Base-by-base conservation (phyloP, 37 sponge, comb jelly and placozoan genomes). In the Aphrocallistes beatrix region DNA sequence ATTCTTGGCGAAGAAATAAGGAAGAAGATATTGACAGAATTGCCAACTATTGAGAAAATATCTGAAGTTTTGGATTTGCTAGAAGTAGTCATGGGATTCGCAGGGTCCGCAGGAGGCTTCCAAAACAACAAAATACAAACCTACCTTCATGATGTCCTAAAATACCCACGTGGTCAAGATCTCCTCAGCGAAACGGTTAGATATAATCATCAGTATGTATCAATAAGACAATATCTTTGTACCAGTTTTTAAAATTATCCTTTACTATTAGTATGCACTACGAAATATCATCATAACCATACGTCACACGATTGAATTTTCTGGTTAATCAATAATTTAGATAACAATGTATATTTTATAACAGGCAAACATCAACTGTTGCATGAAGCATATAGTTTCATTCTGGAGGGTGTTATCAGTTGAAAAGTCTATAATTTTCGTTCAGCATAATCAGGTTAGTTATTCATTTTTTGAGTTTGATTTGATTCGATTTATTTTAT, bases 41-140 rank as follows among this genome's bases (percentile, higher is more conserved):
- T 60, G 3, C 75, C 3, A 30, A 60, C 10, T 60, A 60, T 60
- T 6, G 75, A 60, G n/a, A 60, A 60, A 19, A 60, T 60, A 32
- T 60, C 75, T 25, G 75, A 60, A 32, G 34, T 60, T 13, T 60
- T 60, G n/a, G 75, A 60, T 28, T 60, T 60, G n/a, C 6, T 60
- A 25, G 75, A 60, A 60, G 75, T 60, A 8, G 75, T 60, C 10
- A 60, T 60, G 6, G 75, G 75, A 13, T 60, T 60, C n/a, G 75
- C 75, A 60, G 75, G 75, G n/a, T 60, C 75, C n/a, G 75, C 75
- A 60, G 75, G 75, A 6, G 75, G 75, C 75, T 60, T 60, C 34
- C 75, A 21, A 32, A 13, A 60, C 8, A 19, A 60, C 75, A 60
- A 13, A 60, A 60, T 60, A 8, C 10, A 32, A 60, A 25, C 75